phyloP scores from a whole-genome alignment of 2,113 vertebrate genomes.

The Alectura lathami region DNA sequence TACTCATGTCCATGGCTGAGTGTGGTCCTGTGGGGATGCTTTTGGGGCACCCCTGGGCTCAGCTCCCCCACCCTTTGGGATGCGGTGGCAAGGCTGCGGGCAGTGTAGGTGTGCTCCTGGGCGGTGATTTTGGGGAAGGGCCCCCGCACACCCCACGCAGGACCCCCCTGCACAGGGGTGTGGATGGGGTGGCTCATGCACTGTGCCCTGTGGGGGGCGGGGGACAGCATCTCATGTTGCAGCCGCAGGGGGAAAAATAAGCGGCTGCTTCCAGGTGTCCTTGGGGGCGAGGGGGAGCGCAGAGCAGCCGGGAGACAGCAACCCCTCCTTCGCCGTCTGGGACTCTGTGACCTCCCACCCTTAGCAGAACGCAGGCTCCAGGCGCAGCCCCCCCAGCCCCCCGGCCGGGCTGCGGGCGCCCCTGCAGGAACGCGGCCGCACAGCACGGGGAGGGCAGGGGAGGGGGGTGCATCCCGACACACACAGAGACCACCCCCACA shows the following conservation, averaged over 20 bases:
- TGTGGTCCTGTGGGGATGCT: background rate
- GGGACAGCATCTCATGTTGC: background rate
- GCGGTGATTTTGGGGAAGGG: background rate
- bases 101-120: too few relatives aligned
- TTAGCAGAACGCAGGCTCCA: background rate
- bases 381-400: too few relatives aligned
- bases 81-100: background rate
- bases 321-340: background rate
- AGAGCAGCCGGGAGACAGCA: background rate
- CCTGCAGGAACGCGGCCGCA: background rate
- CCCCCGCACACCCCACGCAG: background rate
- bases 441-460: background rate
- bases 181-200: too few relatives aligned
- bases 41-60: fast-evolving
- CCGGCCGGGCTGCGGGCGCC: background rate
- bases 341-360: background rate
- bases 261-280: constrained; percentile 7
- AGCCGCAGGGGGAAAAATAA: background rate
- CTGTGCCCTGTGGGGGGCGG: too few relatives aligned
- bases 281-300: background rate
- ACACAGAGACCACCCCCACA: background rate
- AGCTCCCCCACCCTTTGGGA: background rate
- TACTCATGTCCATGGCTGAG: too few relatives aligned
- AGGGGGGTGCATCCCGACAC: background rate
- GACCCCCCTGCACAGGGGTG: fast-evolving